phyloP scores from a whole-genome alignment of 1,140 invertebrate genomes.

The Laupala kohalensis region DNA sequence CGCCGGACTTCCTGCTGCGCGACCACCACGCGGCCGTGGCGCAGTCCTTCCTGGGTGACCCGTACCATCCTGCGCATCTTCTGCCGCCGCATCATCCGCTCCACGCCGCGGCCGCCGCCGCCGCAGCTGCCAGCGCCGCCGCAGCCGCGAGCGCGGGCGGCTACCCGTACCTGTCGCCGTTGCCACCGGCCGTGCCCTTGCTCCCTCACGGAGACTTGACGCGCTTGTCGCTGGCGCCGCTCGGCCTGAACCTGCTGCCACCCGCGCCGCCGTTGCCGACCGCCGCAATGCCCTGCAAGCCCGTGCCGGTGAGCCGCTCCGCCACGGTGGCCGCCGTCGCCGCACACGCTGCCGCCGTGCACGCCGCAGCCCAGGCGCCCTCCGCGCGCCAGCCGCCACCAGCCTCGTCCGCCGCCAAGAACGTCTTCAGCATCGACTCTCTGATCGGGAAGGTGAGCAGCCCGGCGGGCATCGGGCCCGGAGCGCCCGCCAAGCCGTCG shows the following conservation, averaged over 20 bases:
- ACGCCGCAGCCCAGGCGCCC: conserved; percentile 6
- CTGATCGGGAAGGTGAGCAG: conserved; percentile 32
- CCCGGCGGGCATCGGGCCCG: conserved; percentile 15
- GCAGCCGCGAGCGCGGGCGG: conserved; percentile 34
- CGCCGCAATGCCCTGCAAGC: conserved; percentile 35
- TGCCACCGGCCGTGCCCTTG: conserved; percentile 24
- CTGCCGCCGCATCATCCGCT: conserved; percentile 18
- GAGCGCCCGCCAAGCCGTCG: conserved; percentile 19
- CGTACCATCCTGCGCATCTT: conserved; percentile 22
- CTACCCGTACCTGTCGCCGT: conserved; percentile 31
- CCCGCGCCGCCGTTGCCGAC: conserved; percentile 21
- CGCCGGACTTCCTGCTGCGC: conserved; percentile 39
- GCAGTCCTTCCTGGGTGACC: conserved; percentile 30
- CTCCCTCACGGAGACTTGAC: too few species aligned
- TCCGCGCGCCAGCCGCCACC: conserved; percentile 9
- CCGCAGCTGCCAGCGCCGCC: conserved; percentile 30
- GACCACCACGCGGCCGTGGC: conserved; percentile 25
- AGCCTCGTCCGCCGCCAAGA: conserved; percentile 17
- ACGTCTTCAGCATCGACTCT: conserved; percentile 38
- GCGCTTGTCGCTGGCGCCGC: conserved; percentile 19
- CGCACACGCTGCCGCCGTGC: conserved; percentile 17
- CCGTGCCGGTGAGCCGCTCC: conserved; percentile 33
- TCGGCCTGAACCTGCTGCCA: conserved; percentile 33
- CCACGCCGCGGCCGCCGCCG: conserved; percentile 25
- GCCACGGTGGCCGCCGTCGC: conserved; percentile 19